Evolutionary conservation across 2,888 invertebrate species (phyloP), one percentile per base, ranked within the genome.

Genomic region (Elysia crispata): DNA sequence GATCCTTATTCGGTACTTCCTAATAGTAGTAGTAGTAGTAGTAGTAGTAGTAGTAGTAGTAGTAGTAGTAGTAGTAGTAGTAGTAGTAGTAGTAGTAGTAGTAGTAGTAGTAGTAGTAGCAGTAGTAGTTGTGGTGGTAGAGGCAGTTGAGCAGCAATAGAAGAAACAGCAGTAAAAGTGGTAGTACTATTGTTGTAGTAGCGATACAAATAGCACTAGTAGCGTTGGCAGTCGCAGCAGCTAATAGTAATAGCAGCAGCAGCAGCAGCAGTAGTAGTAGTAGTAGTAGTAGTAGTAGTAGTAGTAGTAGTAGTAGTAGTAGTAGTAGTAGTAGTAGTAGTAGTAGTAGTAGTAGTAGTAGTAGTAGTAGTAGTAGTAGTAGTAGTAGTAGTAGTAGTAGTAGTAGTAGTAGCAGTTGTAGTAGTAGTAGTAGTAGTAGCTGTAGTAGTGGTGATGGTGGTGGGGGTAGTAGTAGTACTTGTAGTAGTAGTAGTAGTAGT

Each of bases 241-340:
- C 18, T 54, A 54, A 18, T 54, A 54, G 54, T 54, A 54, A 18
- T 54, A 54, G 54, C 18, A 54, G 54, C n/a, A n/a, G n/a, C n/a
- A n/a, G n/a, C n/a, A n/a, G n/a, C n/a, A n/a, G n/a, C n/a, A n/a
- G 70, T 70, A 70, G 70, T 41, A 70, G 70, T 41, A 70, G 70
- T 41, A 70, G 70, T 70, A 33, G 70, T 41, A 70, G 70, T 41
- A 70, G 49, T 41, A 70, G 41, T 70, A 33, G 33, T 70, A 70
- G 70, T 70, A 41, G 70, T 70, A 33, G 49, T 70, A 70, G 70
- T 70, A 70, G 70, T 41, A 70, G 70, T 70, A 70, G 70, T 41
- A 70, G 70, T 70, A 70, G 70, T 41, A 41, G 70, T 41, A 11
- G 49, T 41, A 41, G 41, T 70, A 41, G 33, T 70, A 11, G 70